These are phyloP conservation scores for Crax fasciolata DNA, from an alignment of 2,797 vertebrate genomes.

Conservation along the genomic window DNA sequence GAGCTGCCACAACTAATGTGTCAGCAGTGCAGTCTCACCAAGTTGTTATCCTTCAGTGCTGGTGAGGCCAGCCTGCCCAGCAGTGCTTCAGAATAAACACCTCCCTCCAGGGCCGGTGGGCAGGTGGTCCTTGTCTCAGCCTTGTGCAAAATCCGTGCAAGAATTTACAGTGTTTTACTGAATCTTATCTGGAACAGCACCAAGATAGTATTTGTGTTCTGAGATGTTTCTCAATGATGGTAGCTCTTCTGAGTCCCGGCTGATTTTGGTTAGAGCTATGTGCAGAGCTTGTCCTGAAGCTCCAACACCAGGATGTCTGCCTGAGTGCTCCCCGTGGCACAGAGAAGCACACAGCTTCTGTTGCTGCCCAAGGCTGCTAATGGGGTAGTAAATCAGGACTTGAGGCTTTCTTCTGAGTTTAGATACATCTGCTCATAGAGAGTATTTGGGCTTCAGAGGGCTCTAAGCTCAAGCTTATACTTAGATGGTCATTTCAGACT, in stretches of 20 bases:
- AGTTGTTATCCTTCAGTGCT: not conserved
- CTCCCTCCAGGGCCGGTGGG: not conserved
- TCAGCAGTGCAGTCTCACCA: not conserved
- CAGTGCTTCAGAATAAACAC: constrained; percentile 8
- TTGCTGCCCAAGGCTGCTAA: not conserved
- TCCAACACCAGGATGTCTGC: not conserved
- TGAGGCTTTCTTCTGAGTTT: not conserved
- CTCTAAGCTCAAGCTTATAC: not conserved
- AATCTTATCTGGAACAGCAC: not conserved
- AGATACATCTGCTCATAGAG: not conserved
- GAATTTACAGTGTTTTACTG: not conserved
- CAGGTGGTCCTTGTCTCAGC: not conserved
- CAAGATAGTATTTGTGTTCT: not conserved
- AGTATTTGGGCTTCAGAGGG: not conserved
- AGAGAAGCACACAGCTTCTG: not conserved
- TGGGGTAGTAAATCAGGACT: not conserved
- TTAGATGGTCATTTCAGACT: not conserved
- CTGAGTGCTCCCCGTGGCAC: fast-evolving
- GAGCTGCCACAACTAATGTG: not conserved
- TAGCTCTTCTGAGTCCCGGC: not conserved
- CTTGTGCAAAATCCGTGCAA: not conserved
- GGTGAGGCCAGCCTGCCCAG: not conserved
- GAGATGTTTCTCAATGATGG: not conserved
- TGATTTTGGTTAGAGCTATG: not conserved
- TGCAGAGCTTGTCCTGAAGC: not conserved